Percentiles rank a stretch among this genome's conserved stretches.
Evolutionary conservation across 1,140 invertebrate genomes (phyloP).

Genomic region (Olivierus martensii): DNA sequence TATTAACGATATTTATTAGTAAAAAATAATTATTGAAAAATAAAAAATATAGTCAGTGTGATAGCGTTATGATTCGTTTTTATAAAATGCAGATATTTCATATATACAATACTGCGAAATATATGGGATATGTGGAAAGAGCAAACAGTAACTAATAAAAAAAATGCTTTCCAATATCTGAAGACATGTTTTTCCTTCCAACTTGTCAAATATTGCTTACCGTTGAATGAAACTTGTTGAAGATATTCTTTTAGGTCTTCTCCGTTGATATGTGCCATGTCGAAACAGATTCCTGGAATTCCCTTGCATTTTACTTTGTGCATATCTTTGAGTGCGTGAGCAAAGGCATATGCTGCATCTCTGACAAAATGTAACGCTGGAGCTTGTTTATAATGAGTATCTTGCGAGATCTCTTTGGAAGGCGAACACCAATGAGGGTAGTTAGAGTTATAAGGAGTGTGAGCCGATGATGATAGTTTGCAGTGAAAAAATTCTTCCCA

Average conservation of each 20-base stretch:
- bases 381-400: constrained; percentile 31
- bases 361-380: constrained; percentile 40
- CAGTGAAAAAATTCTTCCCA: constrained; percentile 45
- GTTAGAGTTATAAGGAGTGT: constrained; percentile 17
- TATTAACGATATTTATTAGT: too few species aligned
- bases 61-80: too few species aligned
- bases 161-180: too few species aligned
- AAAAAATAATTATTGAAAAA: too few species aligned
- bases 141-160: too few species aligned
- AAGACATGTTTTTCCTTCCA: too few species aligned
- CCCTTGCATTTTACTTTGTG: constrained; percentile 30
- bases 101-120: too few species aligned
- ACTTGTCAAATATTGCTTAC: constrained; percentile 22
- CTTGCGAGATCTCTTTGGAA: background rate
- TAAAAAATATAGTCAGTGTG: too few species aligned
- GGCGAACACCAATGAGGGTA: constrained; percentile 17
- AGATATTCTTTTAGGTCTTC: constrained; percentile 31
- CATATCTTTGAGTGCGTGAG: constrained; percentile 37
- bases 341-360: constrained; percentile 41
- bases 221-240: constrained; percentile 39
- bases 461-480: constrained; percentile 8
- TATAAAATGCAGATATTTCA: too few species aligned
- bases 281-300: constrained; percentile 31
- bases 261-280: constrained; percentile 31
- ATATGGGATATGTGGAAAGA: too few species aligned